These are phyloP conservation scores for Arion vulgaris DNA, from an alignment of 1,140 invertebrate genomes.

Conservation along the genomic window DNA sequence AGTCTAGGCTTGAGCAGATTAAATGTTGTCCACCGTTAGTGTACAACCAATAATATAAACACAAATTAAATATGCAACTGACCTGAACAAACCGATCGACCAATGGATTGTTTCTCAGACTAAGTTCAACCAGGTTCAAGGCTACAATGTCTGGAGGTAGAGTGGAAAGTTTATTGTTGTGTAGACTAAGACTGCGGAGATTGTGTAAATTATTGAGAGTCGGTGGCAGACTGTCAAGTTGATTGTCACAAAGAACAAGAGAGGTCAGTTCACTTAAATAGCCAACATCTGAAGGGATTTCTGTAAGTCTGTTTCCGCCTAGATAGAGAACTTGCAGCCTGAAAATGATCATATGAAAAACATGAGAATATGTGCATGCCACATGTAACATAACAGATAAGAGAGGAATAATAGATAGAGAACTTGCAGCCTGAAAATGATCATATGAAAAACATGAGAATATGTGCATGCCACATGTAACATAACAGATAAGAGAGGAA, in stretches of 20 bases:
- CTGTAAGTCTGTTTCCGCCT: slow-evolving; percentile 89
- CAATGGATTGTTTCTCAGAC: slow-evolving; percentile 94
- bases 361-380: too few relatives aligned
- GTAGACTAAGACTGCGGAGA: slow-evolving; percentile 88
- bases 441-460: too few relatives aligned
- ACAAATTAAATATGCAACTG: too few relatives aligned
- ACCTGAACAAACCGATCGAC: slow-evolving; percentile 91
- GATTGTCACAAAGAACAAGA: slow-evolving; percentile 92
- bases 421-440: too few relatives aligned
- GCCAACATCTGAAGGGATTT: slow-evolving; percentile 90
- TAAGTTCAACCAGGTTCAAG: slow-evolving; percentile 80
- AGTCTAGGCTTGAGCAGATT: too few relatives aligned
- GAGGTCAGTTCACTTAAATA: slow-evolving; percentile 84
- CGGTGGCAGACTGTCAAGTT: slow-evolving; percentile 87
- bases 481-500: too few relatives aligned
- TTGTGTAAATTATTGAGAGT: slow-evolving; percentile 89
- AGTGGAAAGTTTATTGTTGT: slow-evolving; percentile 91
- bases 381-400: too few relatives aligned
- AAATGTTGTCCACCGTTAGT: too few relatives aligned
- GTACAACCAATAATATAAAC: too few relatives aligned
- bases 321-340: slow-evolving; percentile 92
- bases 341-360: slow-evolving; percentile 24
- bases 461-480: too few relatives aligned
- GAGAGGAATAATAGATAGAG: too few relatives aligned
- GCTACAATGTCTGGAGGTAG: slow-evolving; percentile 94